Evolutionary conservation across 2,113 vertebrate genomes (phyloP), one percentile per base, ranked within the genome.

Genomic region (Ovis canadensis): DNA sequence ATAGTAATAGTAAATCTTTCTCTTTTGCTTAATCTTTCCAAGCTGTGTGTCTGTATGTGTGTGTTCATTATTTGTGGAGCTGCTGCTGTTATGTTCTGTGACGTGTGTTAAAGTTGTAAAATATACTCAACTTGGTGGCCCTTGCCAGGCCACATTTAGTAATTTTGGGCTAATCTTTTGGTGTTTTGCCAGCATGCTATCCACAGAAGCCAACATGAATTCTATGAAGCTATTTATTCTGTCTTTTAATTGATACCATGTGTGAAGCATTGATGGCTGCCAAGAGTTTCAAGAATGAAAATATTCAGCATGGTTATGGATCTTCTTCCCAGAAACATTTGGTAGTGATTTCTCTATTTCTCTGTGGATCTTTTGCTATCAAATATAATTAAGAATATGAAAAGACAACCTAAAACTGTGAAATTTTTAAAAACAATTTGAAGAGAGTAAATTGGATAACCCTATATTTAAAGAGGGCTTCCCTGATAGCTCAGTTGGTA

Each of bases 271-370:
- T 92, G n/a, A 33, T 12, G 0, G 45, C 60, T 94, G 89, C 94
- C 74, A 93, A 96, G 85, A 96, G 45, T 96, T 90, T 98, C 57
- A 96, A 97, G 83, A 97, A 94, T 92, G 54, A 97, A 98, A 98
- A 96, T 96, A 95, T 55, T 95, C 77, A 93, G 45, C 50, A 11
- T 86, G 77, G 36, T 90, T 52, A 57, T 82, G 90, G 95, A 87
- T 40, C 12, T 6, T 6, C 98, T 98, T 97, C 57, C 40, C 19
- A 7, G 86, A 27, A 95, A 91, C 93, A 92, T 94, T 92, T 97
- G 95, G 85, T 98, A 97, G 36, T 95, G 87, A 59, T 98, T 97
- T 97, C 27, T 96, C 36, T 96, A 50, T 97, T 92, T 86, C 45
- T 98, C 23, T 64, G 96, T 87, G 77, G 83, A 82, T 94, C 52